These are phyloP conservation scores for Perizoma flavofasciatum DNA, from an alignment of 2,888 invertebrate genomes.

Conservation along the genomic window DNA sequence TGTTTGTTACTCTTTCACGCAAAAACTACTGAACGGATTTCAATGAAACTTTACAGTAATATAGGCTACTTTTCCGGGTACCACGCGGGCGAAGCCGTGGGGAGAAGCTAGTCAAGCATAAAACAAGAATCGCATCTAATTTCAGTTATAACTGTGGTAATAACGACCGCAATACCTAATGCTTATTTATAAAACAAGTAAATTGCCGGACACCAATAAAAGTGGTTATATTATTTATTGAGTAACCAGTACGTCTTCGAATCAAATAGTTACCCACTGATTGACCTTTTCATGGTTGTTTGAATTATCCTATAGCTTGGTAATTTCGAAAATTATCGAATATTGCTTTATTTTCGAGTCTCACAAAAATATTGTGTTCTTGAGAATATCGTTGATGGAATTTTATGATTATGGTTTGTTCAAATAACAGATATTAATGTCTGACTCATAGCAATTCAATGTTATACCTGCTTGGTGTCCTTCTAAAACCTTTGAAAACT, in stretches of 20 bases:
- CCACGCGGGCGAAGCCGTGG: too few species aligned
- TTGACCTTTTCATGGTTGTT: slow-evolving; percentile 12
- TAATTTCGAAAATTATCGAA: slow-evolving; percentile 4
- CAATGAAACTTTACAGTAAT: too few species aligned
- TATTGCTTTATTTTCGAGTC: slow-evolving; percentile 1
- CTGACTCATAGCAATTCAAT: slow-evolving; percentile 10
- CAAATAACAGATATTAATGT: slow-evolving; percentile 4
- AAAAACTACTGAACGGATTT: too few species aligned
- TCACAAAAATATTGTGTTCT: background rate
- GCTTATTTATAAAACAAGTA: slow-evolving; percentile 2
- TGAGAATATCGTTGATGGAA: slow-evolving; percentile 5
- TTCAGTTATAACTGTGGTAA: too few species aligned
- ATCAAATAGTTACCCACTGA: background rate
- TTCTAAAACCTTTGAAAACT: background rate
- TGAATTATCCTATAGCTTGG: slow-evolving; percentile 1
- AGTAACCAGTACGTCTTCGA: slow-evolving; percentile 1
- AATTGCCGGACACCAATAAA: slow-evolving; percentile 7
- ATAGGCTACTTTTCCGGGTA: too few species aligned
- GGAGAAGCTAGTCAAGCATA: too few species aligned
- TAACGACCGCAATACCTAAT: background rate
- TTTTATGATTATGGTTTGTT: slow-evolving; percentile 18
- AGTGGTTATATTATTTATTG: slow-evolving; percentile 8
- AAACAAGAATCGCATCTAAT: too few species aligned
- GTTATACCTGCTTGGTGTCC: slow-evolving; percentile 7
- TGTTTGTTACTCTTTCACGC: too few species aligned